Percentiles rank a stretch among this genome's conserved stretches.
Conservation (phyloP, 2,888 invertebrate genomes). For the Cylloceria caligata region DNA sequence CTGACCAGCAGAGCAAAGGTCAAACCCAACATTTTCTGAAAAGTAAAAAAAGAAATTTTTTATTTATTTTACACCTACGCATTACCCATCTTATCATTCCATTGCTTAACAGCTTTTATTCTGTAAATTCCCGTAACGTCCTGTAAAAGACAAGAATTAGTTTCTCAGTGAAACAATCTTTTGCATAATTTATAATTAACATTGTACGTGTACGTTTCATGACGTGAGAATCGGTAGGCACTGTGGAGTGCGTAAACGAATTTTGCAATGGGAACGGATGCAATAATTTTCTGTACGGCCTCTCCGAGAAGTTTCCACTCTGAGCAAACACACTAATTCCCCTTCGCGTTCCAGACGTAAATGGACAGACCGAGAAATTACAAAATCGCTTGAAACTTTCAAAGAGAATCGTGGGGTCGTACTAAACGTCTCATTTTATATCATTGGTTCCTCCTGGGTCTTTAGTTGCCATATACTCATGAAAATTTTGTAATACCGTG, state of each 20-base stretch:
- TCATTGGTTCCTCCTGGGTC: not conserved
- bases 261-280: slow-evolving; percentile 26
- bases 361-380: not conserved
- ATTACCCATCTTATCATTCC: not conserved
- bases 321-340: not conserved
- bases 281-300: slow-evolving; percentile 8
- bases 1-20: slow-evolving; percentile 67
- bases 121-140: not conserved
- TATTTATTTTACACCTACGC: not conserved
- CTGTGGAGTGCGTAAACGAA: not conserved
- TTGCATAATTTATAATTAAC: slow-evolving; percentile 10
- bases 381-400: slow-evolving; percentile 12
- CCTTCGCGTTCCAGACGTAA: not conserved
- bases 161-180: not conserved
- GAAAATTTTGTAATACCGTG: slow-evolving; percentile 6
- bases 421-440: slow-evolving; percentile 20
- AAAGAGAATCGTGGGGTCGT: not conserved
- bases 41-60: slow-evolving; percentile 28
- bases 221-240: not conserved
- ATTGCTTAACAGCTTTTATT: too few species aligned
- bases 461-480: not conserved
- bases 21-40: slow-evolving; percentile 70
- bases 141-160: not conserved
- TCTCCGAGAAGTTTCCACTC: not conserved
- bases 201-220: not conserved